These are phyloP conservation scores for Thrips palmi DNA, from an alignment of 1,140 invertebrate genomes.

Conservation along the genomic window DNA sequence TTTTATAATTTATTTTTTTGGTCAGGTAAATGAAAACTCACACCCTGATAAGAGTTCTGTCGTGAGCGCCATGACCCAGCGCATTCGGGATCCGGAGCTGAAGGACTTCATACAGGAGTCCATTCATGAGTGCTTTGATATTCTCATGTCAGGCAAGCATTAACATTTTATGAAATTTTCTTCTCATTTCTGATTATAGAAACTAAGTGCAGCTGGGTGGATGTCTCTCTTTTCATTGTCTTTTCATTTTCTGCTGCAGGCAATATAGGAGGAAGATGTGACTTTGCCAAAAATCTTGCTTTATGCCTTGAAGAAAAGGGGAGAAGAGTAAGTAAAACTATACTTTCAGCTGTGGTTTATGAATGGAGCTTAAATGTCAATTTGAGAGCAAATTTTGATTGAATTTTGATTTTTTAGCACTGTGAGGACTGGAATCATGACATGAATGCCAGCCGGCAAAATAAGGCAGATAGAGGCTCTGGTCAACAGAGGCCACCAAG, in stretches of 20 bases:
- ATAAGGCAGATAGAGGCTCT: too few species aligned
- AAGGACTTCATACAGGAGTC: constrained; percentile 16
- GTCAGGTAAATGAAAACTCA: constrained; percentile 13
- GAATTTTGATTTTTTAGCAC: constrained; percentile 9
- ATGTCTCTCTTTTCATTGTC: not conserved
- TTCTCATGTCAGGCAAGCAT: constrained; percentile 14
- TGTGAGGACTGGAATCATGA: constrained; percentile 15
- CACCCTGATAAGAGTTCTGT: constrained; percentile 14
- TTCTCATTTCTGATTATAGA: constrained; percentile 7
- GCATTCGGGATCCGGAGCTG: constrained; percentile 14
- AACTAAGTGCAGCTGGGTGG: constrained; percentile 10
- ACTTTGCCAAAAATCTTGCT: constrained; percentile 12
- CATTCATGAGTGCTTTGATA: constrained; percentile 17
- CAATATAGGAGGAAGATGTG: constrained; percentile 11
- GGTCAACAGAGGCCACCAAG: too few species aligned
- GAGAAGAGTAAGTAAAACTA: not conserved
- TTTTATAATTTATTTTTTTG: constrained; percentile 7
- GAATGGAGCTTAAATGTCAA: not conserved
- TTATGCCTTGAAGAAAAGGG: constrained; percentile 15
- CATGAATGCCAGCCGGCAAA: too few species aligned
- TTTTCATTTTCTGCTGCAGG: constrained; percentile 8
- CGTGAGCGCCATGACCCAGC: constrained; percentile 13
- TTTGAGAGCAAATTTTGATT: not conserved
- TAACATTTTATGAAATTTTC: constrained; percentile 11
- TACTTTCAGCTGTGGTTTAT: too few species aligned